A percentile compares a stretch with the other conserved stretches of the same genome.
Conservation (phyloP, 2,113 vertebrate species). For the Rattus rattus region DNA sequence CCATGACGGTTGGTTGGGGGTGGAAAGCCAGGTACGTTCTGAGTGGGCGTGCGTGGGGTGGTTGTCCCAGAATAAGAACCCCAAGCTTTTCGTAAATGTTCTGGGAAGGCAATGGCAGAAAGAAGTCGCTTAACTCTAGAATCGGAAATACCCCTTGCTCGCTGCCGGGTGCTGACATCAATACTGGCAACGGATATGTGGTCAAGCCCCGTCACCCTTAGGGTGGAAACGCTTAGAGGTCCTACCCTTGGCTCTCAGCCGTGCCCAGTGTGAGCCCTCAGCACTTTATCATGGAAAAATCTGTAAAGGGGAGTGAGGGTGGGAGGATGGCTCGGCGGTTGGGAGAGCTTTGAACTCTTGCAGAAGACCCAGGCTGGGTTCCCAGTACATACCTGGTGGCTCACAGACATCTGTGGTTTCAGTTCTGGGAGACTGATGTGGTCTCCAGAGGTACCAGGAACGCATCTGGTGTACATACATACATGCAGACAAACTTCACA, state of each 20-base stretch:
- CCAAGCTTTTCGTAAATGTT: not conserved
- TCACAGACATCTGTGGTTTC: not conserved
- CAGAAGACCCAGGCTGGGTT: not conserved
- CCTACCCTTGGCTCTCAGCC: not conserved
- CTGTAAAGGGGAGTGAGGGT: not conserved
- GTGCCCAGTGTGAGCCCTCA: rapidly evolving
- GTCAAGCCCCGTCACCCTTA: not conserved
- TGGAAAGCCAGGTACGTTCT: too few relatives aligned
- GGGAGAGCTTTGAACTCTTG: not conserved
- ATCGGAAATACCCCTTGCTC: not conserved
- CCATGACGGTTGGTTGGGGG: not conserved
- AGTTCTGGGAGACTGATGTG: not conserved
- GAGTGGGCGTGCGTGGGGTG: too few relatives aligned
- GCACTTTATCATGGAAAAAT: not conserved
- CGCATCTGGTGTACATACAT: not conserved
- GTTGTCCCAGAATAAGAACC: not conserved
- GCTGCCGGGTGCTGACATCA: not conserved
- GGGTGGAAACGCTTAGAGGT: not conserved
- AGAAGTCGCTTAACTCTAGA: not conserved
- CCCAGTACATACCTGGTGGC: not conserved
- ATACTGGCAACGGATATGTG: not conserved
- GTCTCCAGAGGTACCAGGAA: not conserved
- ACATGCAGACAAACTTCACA: not conserved
- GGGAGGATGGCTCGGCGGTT: not conserved
- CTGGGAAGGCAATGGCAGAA: not conserved